A percentile compares a stretch with the other conserved stretches of the same genome.
These are phyloP conservation scores for Bombyx huttoni DNA, from an alignment of 2,888 invertebrate species.

Conservation along the genomic window DNA sequence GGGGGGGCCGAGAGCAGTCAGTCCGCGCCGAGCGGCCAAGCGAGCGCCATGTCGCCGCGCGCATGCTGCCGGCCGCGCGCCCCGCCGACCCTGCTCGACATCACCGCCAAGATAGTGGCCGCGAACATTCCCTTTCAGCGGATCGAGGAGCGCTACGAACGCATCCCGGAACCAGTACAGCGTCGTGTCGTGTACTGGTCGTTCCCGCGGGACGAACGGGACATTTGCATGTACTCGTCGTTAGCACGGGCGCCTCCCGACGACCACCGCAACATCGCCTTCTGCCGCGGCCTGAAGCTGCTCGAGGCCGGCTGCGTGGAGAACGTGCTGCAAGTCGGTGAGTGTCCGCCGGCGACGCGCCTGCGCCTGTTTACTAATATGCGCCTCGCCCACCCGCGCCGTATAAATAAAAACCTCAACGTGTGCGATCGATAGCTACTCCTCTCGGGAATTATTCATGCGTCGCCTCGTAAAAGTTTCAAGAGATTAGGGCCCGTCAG, in stretches of 20 bases:
- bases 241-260: slow-evolving; percentile 74
- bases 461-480: slow-evolving; percentile 60
- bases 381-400: slow-evolving; percentile 71
- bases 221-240: slow-evolving; percentile 92
- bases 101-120: slow-evolving; percentile 87
- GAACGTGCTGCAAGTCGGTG: slow-evolving; percentile 90
- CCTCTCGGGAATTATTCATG: slow-evolving; percentile 72
- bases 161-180: slow-evolving; percentile 91
- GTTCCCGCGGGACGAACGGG: slow-evolving; percentile 88
- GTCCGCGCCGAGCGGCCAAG: slow-evolving; percentile 69
- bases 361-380: slow-evolving; percentile 72
- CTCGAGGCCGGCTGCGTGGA: slow-evolving; percentile 87
- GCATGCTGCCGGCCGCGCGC: slow-evolving; percentile 70
- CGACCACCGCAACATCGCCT: slow-evolving; percentile 86
- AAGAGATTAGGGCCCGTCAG: slow-evolving; percentile 54
- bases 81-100: slow-evolving; percentile 85
- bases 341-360: slow-evolving; percentile 67
- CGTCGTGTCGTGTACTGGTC: slow-evolving; percentile 91
- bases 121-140: slow-evolving; percentile 88
- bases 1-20: slow-evolving; percentile 38
- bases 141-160: slow-evolving; percentile 88
- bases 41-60: slow-evolving; percentile 70
- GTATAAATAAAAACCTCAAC: slow-evolving; percentile 72
- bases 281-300: slow-evolving; percentile 88
- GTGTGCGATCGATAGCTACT: slow-evolving; percentile 72